Evolutionary conservation across 1,140 invertebrate species (phyloP).

Genomic region (Metopolophium dirhodum): DNA sequence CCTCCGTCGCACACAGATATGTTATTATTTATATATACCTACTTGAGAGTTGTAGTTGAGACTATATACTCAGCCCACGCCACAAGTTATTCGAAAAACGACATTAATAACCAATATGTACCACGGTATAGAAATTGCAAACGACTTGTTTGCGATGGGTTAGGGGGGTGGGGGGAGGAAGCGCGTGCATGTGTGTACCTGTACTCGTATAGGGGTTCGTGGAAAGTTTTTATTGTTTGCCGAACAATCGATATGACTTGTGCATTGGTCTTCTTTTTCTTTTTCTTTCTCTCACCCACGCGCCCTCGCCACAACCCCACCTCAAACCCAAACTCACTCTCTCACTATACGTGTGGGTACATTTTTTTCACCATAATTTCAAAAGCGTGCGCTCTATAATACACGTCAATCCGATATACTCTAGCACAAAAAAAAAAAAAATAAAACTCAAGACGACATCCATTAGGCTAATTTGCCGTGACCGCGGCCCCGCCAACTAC

Average conservation of each 20-base stretch:
- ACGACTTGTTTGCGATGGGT: neutral
- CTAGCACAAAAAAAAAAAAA: neutral
- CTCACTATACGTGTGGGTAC: neutral
- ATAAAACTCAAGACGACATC: neutral
- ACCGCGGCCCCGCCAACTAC: neutral
- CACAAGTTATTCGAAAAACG: neutral
- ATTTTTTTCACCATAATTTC: neutral
- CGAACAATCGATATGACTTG: conserved; percentile 37
- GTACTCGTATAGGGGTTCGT: neutral
- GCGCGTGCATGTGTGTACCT: neutral
- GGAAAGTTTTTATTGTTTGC: conserved; percentile 12
- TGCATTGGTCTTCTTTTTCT: neutral
- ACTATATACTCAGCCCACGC: neutral
- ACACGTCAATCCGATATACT: neutral
- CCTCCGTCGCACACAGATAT: neutral
- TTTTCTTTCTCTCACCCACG: neutral
- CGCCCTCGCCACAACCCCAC: neutral
- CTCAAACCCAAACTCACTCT: neutral
- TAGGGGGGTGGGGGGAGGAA: too few relatives aligned
- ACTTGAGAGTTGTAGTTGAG: neutral
- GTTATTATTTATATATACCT: neutral
- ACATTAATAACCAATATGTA: neutral
- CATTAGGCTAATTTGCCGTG: conserved; percentile 24
- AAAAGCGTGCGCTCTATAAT: neutral
- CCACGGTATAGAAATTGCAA: neutral